Conservation (phyloP, 2,113 vertebrate genomes). For the Cebidichthys violaceus region DNA sequence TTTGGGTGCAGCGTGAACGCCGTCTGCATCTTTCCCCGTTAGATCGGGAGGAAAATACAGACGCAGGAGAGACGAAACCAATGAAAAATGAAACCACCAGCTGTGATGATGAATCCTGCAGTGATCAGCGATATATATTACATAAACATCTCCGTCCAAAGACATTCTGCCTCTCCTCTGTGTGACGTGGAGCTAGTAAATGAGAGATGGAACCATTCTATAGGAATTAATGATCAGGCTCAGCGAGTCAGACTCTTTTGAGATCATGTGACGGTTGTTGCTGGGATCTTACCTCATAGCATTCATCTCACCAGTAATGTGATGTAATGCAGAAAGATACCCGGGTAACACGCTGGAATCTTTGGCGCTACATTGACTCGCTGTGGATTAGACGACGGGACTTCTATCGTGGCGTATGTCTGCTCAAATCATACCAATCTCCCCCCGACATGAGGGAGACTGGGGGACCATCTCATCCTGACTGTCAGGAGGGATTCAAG, state of each 20-base stretch:
- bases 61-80: not conserved
- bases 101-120: slow-evolving; percentile 38
- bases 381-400: slow-evolving; percentile 18
- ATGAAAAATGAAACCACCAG: slow-evolving; percentile 35
- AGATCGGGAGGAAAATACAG: not conserved
- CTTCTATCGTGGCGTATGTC: slow-evolving; percentile 37
- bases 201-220: slow-evolving; percentile 33
- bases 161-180: not conserved
- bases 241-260: slow-evolving; percentile 43
- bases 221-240: slow-evolving; percentile 51
- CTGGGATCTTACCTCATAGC: slow-evolving; percentile 35
- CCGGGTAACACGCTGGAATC: slow-evolving; percentile 9
- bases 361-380: slow-evolving; percentile 29
- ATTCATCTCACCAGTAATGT: slow-evolving; percentile 29
- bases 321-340: slow-evolving; percentile 36
- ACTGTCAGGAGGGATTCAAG: not conserved
- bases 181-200: slow-evolving; percentile 11
- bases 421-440: slow-evolving; percentile 23
- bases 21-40: not conserved
- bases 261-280: slow-evolving; percentile 42
- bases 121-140: slow-evolving; percentile 32
- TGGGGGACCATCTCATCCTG: slow-evolving; percentile 1
- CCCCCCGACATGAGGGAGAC: not conserved
- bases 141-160: slow-evolving; percentile 19
- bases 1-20: not conserved